Evolutionary conservation across 2,797 vertebrate genomes (phyloP), one percentile per base, ranked within the genome.

Genomic region (Coregonus ussuriensis): DNA sequence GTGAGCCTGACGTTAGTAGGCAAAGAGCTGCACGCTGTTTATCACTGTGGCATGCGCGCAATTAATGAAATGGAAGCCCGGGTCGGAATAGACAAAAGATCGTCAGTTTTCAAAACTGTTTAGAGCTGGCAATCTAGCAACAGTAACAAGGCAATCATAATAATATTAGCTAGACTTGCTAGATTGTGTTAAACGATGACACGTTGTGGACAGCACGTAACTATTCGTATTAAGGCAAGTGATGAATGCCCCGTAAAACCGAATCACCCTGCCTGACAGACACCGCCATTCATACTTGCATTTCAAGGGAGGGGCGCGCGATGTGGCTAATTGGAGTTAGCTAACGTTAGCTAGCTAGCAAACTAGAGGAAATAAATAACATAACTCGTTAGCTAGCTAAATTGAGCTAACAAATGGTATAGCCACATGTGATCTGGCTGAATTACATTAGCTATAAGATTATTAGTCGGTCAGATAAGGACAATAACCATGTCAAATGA

Each of bases 401-500:
- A 59, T n/a, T 59, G n/a, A 59, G 41, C 7, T 14, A 15, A 21
- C 41, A 71, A 71, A 51, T 37, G 25, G 37, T 13, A 47, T 33
- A 41, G 41, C 9, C 41, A 47, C n/a, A 62, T 33, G 21, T 15
- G 25, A 31, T 29, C 6, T 72, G 25, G 29, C 25, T 31, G 15
- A 9, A 52, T 16, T 56, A 54, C 65, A 67, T 31, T 15, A 14
- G 25, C 11, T 67, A 15, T 33, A 11, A 9, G 0, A 63, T 21
- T 0, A 59, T 13, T 31, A 4, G 41, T 47, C 6, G 9, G 41
- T 47, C 41, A 13, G 41, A 47, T 47, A n/a, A 37, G 37, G 25
- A 72, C 53, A 63, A 77, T 15, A 81, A 79, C 77, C 37, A 78
- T 47, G 51, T 77, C 69, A 69, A 16, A 62, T 52, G 74, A 15